Base-by-base conservation (phyloP, 2,888 invertebrate genomes). In the Agrilus cyanescens region DNA sequence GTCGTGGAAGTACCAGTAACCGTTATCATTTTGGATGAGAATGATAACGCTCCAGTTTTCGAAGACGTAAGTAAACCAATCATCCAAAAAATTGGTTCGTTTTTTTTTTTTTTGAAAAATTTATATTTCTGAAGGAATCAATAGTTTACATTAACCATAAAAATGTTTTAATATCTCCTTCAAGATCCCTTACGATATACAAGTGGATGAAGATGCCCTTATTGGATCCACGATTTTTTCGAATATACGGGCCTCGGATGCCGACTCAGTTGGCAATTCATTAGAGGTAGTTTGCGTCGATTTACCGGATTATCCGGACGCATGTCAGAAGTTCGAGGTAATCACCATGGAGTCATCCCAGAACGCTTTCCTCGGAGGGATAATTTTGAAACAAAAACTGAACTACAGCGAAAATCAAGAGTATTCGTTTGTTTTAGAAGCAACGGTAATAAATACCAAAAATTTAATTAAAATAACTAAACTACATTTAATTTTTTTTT, bases 11-110 rank as follows among this genome's bases (percentile, higher is more conserved):
- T 82, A 7, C 81, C 85, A 4, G 81, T 88, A 35, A 83, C 82
- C 25, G 83, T 90, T 46, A 88, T 90, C 46, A 80, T 93, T 12
- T 68, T 85, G 8, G 91, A 93, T 58, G 87, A 86, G 57, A 91
- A 93, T 61, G 91, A 93, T 60, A 90, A 89, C 65, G 75, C 85
- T 29, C 90, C 91, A 6, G 73, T 72, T 44, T 87, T 87, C 66
- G 73, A 75, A 66, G 78, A 82, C 66, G 85, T 85, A 70, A 73
- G 73, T 66, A 44, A 10, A 34, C 12, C 12, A 12, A 15, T 36
- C 7, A 36, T n/a, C 3, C 16, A n/a, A 3, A 16, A 15, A 13
- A n/a, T 34, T 34, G 34, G 12, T 34, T 10, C 10, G 7, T 12
- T 34, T 34, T 34, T 7, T 34, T 7, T 7, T 34, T 34, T 34